phyloP scores from a whole-genome alignment of 1,140 invertebrate genomes.

The Drosophila sp. region DNA sequence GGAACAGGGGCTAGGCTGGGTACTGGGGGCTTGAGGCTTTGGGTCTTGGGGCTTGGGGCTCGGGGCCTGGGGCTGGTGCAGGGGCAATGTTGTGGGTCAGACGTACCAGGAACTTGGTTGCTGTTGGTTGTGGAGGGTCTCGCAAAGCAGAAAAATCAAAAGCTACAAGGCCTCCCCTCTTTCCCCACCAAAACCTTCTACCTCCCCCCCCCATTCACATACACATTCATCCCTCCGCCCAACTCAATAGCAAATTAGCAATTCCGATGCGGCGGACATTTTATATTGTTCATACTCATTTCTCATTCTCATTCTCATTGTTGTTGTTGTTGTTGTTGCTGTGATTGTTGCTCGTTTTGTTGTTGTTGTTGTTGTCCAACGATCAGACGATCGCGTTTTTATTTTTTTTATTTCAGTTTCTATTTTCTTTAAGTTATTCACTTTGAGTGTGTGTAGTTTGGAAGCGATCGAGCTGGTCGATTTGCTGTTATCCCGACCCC shows the following conservation, averaged over 20 bases:
- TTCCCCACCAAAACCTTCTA: neutral
- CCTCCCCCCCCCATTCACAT: constrained; percentile 24
- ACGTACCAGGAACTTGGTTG: constrained; percentile 37
- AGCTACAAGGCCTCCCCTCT: neutral
- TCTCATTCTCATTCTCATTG: constrained; percentile 3
- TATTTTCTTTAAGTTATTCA: constrained; percentile 47
- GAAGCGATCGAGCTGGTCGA: constrained; percentile 35
- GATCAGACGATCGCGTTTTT: constrained; percentile 77
- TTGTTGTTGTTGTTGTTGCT: constrained; percentile 27
- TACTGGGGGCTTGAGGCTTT: no score
- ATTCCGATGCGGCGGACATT: constrained; percentile 80
- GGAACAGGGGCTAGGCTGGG: no score
- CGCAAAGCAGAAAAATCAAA: neutral
- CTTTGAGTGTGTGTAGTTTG: constrained; percentile 32
- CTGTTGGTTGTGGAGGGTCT: constrained; percentile 1
- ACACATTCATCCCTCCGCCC: constrained; percentile 37
- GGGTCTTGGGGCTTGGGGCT: neutral
- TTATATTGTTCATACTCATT: constrained; percentile 74
- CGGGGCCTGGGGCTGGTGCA: constrained; percentile 7
- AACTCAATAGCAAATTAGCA: constrained; percentile 80
- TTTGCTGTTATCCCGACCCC: constrained; percentile 62
- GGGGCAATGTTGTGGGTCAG: constrained; percentile 37
- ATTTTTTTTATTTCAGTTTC: constrained; percentile 64
- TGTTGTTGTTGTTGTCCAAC: constrained; percentile 36
- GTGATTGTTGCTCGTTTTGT: constrained; percentile 32